Conservation (phyloP, 2,888 invertebrate genomes). For the Diaphora mendica region DNA sequence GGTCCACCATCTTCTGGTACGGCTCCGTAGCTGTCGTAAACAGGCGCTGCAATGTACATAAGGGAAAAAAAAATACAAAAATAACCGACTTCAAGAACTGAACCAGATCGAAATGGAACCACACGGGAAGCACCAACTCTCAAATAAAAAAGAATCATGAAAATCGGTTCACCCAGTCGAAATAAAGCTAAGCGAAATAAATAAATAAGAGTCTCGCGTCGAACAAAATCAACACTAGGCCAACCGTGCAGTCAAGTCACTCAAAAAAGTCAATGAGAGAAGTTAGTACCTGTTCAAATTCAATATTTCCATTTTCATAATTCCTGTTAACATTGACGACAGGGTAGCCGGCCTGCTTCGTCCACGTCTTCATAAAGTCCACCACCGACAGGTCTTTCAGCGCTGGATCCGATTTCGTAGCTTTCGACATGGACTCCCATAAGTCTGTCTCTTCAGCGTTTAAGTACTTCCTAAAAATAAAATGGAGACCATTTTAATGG, state of each 20-base stretch:
- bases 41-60: constrained; percentile 61
- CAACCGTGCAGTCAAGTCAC: no score
- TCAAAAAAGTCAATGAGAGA: no score
- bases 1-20: constrained; percentile 67
- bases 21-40: constrained; percentile 71
- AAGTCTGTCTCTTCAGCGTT: constrained; percentile 89
- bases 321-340: constrained; percentile 86
- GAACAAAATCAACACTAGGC: no score
- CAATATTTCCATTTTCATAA: constrained; percentile 76
- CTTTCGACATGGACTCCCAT: constrained; percentile 86
- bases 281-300: constrained; percentile 77
- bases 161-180: no score
- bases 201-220: no score
- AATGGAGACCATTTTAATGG: not conserved
- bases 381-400: constrained; percentile 82
- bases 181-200: no score
- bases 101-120: no score
- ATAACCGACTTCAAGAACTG: no score
- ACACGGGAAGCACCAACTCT: no score
- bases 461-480: constrained; percentile 80
- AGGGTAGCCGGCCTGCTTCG: constrained; percentile 90
- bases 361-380: constrained; percentile 90
- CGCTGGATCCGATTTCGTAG: constrained; percentile 58
- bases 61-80: no score
- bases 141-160: no score